Base-by-base conservation (phyloP, 2,888 invertebrate species). In the Schrankia costaestrigalis region DNA sequence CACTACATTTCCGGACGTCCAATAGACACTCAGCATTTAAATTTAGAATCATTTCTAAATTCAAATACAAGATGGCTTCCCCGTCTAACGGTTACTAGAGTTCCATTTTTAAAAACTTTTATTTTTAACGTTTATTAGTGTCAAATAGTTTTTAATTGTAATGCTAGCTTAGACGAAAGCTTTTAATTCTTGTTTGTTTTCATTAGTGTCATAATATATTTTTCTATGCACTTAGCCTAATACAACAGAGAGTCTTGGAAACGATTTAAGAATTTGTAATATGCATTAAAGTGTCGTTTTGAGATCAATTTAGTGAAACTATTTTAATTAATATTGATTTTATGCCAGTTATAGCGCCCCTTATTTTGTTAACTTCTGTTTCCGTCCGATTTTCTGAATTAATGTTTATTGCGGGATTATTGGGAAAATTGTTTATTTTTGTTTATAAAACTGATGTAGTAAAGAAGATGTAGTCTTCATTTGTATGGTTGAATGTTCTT, bases 1-100 rank as follows among this genome's bases (percentile, higher is more conserved):
- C 65, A 58, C 55, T 63, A 67, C 63, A 63, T 71, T 74, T 77
- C 71, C 74, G 69, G 69, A 65, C 55, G 35, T 26, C 50, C 52
- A 56, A 56, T 55, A 38, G 56, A 44, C 39, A 47, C 47, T 46
- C 52, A 38, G 54, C 42, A 57, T 71, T 65, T 74, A 77, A 67
- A 76, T 69, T 60, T 77, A 70, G 70, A 71, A 61, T 31, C 44
- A 46, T 49, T 61, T 61, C 55, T 54, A 56, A 56, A 51, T 51
- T 39, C 29, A 30, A 46, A 53, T 29, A 38, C 42, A 43, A 39
- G 35, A 54, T 45, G 44, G 46, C 31, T 49, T 53, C 56, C 33
- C 31, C 19, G 38, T 41, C 30, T 32, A 29, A 12, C 27, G 21
- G 40, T 30, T 27, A 29, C n/a, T 25, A 60, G 43, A 46, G 58